These are phyloP conservation scores for Centropus unirufus DNA, from an alignment of 2,113 vertebrate species.

Conservation along the genomic window DNA sequence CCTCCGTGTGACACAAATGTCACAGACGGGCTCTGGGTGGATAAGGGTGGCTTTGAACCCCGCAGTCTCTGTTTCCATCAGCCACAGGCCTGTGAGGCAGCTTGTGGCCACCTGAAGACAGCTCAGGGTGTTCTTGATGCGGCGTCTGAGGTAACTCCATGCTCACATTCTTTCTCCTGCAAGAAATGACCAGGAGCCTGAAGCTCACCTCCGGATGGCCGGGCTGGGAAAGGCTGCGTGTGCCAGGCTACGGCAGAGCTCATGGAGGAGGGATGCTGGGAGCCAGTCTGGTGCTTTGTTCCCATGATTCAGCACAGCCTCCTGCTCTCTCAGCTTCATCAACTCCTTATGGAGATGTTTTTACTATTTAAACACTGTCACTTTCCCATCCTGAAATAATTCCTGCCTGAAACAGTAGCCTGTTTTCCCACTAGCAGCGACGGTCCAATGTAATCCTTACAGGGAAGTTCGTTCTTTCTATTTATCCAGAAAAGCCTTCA, in stretches of 20 bases:
- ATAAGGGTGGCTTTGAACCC: neutral
- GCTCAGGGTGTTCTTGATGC: neutral
- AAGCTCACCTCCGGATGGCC: neutral
- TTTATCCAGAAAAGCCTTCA: neutral
- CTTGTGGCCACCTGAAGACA: neutral
- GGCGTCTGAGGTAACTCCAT: neutral
- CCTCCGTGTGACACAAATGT: accelerated
- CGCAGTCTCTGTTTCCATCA: neutral
- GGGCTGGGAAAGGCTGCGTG: neutral
- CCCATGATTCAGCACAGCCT: neutral
- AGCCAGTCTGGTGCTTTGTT: neutral
- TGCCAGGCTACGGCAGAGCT: neutral
- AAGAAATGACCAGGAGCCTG: neutral
- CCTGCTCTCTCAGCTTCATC: neutral
- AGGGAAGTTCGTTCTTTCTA: neutral
- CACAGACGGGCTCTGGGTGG: neutral
- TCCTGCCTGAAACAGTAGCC: neutral
- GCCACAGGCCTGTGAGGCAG: accelerated
- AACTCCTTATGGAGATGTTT: neutral
- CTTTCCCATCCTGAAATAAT: slow-evolving; percentile 45
- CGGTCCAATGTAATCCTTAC: neutral
- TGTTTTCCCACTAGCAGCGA: neutral
- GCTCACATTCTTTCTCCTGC: neutral
- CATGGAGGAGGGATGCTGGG: neutral
- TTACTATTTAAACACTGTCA: slow-evolving; percentile 5